Conservation (phyloP, 2,888 invertebrate species). For the Macrophya alboannulata region DNA sequence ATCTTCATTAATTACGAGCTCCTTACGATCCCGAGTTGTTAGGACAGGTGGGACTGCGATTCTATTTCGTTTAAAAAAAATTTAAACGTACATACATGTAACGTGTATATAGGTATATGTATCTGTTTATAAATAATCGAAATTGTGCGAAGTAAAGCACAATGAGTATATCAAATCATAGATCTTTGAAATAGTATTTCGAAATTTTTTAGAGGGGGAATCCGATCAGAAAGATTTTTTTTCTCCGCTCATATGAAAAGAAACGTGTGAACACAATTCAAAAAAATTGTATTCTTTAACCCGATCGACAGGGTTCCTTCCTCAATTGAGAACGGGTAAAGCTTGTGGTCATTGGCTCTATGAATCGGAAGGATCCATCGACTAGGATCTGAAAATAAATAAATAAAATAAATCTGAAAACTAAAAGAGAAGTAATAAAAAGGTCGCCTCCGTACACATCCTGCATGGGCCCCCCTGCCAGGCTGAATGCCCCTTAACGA, state of each 20-base stretch:
- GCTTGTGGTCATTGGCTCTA: conserved; percentile 16
- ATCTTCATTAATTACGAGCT: conserved; percentile 55
- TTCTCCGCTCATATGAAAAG: too few relatives aligned
- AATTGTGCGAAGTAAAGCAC: not conserved
- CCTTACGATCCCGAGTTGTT: not conserved
- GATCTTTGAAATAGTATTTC: not conserved
- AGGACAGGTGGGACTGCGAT: conserved; percentile 1
- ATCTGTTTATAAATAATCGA: not conserved
- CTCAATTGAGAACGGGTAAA: too few relatives aligned
- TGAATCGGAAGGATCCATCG: not conserved
- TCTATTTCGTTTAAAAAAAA: not conserved
- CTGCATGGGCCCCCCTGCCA: conserved; percentile 38
- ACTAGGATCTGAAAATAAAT: not conserved
- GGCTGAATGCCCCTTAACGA: conserved; percentile 63
- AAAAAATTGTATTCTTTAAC: too few relatives aligned
- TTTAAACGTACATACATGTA: not conserved
- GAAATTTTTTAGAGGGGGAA: not conserved
- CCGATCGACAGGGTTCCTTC: too few relatives aligned
- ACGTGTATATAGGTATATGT: not conserved
- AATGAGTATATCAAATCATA: not conserved
- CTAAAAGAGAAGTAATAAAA: not conserved
- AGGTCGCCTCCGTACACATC: conserved; percentile 31
- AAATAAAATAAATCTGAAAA: not conserved
- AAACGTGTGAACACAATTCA: too few relatives aligned
- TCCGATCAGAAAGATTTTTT: too few relatives aligned